These are phyloP conservation scores for Papilio demoleus DNA, from an alignment of 2,888 invertebrate genomes.

Conservation along the genomic window DNA sequence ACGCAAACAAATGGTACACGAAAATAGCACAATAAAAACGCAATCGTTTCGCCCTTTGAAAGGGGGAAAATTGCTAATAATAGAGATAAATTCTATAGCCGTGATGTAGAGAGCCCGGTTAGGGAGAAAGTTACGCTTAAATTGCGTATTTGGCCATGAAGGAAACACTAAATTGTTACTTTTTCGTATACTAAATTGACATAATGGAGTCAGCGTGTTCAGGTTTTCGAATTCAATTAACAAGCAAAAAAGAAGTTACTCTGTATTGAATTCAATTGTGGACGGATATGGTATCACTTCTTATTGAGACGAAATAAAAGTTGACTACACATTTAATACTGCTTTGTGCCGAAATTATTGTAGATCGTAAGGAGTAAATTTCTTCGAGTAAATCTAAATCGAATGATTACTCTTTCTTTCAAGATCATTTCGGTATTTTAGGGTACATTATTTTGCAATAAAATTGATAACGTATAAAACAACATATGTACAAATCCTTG, in stretches of 20 bases:
- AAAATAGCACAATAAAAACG: conserved; percentile 21
- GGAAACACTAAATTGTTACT: not conserved
- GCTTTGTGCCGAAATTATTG: no score
- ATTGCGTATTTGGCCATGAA: conserved; percentile 18
- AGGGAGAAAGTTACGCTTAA: conserved; percentile 28
- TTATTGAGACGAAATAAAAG: no score
- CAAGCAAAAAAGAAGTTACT: not conserved
- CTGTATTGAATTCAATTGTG: no score
- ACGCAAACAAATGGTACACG: not conserved
- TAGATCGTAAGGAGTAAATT: no score
- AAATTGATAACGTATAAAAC: no score
- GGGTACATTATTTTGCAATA: no score
- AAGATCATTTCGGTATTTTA: no score
- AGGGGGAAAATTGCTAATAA: conserved; percentile 40
- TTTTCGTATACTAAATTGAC: conserved; percentile 13
- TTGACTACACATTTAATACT: no score
- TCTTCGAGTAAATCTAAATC: no score
- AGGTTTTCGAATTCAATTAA: not conserved
- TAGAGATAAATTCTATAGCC: conserved; percentile 27
- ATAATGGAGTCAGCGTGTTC: not conserved
- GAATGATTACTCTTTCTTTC: no score
- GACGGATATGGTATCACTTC: no score
- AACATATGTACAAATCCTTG: not conserved
- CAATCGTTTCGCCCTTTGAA: conserved; percentile 22
- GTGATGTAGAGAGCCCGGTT: conserved; percentile 25